Conservation (phyloP, 2,888 invertebrate species). For the Omphaloscelis lunosa region DNA sequence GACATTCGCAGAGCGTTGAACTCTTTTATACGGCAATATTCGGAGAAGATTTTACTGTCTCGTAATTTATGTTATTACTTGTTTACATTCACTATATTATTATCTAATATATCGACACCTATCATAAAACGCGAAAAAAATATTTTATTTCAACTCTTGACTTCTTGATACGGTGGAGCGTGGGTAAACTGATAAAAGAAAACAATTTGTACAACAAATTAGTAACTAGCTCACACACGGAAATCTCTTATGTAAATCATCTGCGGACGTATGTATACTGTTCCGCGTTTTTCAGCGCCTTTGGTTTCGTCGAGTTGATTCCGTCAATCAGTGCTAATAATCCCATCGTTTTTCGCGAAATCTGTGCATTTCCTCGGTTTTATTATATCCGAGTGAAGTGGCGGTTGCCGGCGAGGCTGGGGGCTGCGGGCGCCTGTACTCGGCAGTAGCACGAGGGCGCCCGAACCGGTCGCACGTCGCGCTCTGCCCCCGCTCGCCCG, state of each 20-base stretch:
- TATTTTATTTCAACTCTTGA: conserved; percentile 25
- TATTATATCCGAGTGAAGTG: conserved; percentile 69
- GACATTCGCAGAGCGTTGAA: conserved; percentile 80
- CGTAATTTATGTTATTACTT: conserved; percentile 31
- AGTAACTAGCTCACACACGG: conserved; percentile 21
- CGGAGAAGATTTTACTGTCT: conserved; percentile 49
- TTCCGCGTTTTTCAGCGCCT: conserved; percentile 46
- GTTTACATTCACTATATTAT: conserved; percentile 31
- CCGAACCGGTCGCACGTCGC: conserved; percentile 81
- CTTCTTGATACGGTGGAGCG: conserved; percentile 6
- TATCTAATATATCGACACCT: not conserved
- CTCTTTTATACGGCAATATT: conserved; percentile 80
- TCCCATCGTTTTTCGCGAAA: conserved; percentile 75
- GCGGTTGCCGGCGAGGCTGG: conserved; percentile 47
- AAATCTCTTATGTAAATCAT: conserved; percentile 41
- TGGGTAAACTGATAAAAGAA: conserved; percentile 32
- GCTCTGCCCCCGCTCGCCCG: conserved; percentile 62
- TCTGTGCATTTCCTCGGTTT: conserved; percentile 79
- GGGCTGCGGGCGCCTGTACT: conserved; percentile 57
- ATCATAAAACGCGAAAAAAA: conserved; percentile 18
- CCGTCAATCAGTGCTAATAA: conserved; percentile 74
- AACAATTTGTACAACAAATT: conserved; percentile 45
- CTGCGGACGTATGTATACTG: conserved; percentile 24
- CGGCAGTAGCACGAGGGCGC: conserved; percentile 86
- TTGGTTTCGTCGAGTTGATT: conserved; percentile 58